Base-by-base conservation (phyloP, 1,140 invertebrate species). In the Phymorhynchus buccinoides region DNA sequence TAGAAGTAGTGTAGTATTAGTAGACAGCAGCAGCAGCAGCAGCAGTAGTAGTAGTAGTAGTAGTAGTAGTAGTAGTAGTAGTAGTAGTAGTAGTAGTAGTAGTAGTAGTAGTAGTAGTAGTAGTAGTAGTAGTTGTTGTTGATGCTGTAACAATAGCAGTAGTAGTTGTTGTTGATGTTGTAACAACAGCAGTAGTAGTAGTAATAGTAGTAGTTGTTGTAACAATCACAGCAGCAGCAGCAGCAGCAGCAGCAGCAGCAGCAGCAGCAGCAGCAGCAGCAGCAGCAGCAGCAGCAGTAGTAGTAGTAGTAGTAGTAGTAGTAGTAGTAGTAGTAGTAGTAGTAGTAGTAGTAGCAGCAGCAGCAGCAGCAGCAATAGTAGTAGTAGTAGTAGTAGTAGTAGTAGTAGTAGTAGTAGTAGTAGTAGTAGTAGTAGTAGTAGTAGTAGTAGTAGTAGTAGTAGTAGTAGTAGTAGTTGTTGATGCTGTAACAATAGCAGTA, bases 1-100 rank as follows among this genome's bases (percentile, higher is more conserved):
- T 80, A 14, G 79, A 30, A 80, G 41, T 80, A 41, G 79, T 80
- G 79, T 27, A 80, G 79, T n/a, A 80, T 41, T 80, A 80, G 79
- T 80, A 44, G 79, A 44, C 35, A 80, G 79, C 52, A 80, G 41
- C 52, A 48, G 79, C 48, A 80, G 79, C 48, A 80, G 79, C 48
- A 80, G 79, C n/a, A 44, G 44, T 80, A 80, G 79, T 80, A 80
- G 79, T 80, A 80, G 79, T 80, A 44, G 79, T 80, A 80, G 79
- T 80, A 80, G 79, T 80, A 80, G 79, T 80, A 80, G 79, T 80
- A 80, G 79, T 80, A 80, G 79, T 80, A 80, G 79, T 80, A 80
- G 79, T 80, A 80, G 79, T 44, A 80, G 79, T 80, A 80, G 79
- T 80, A 80, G 79, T 80, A 80, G 79, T 48, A 44, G 79, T 80